phyloP scores from a whole-genome alignment of 2,113 vertebrate genomes.

The Todiramphus saurophagus region DNA sequence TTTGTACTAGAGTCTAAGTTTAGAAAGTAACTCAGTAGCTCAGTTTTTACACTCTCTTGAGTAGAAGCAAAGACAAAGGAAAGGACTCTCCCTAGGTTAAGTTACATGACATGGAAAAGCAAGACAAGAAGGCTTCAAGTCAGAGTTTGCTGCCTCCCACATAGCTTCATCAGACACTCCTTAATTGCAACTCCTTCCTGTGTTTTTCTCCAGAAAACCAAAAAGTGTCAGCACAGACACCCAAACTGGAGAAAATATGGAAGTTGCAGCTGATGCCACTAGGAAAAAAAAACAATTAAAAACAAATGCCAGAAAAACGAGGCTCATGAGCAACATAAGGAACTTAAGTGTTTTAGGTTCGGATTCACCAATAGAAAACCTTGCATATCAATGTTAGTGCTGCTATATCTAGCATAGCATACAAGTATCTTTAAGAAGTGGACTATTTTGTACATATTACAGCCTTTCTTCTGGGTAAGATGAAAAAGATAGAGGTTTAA shows the following conservation, averaged over 20 bases:
- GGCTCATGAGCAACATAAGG: neutral
- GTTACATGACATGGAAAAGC: neutral
- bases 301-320: neutral
- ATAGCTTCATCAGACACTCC: neutral
- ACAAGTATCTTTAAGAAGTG: neutral
- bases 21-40: neutral
- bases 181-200: neutral
- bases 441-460: neutral
- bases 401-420: neutral
- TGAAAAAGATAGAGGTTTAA: neutral
- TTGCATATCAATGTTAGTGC: neutral
- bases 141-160: neutral
- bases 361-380: neutral
- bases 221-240: neutral
- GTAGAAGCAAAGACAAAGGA: neutral
- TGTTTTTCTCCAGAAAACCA: neutral
- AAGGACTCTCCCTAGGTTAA: neutral
- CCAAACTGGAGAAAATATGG: neutral
- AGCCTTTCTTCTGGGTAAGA: neutral
- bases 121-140: neutral
- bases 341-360: neutral
- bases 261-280: neutral
- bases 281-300: neutral
- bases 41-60: neutral
- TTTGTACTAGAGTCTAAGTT: neutral